A percentile compares a stretch with the other conserved stretches of the same genome.
Evolutionary conservation across 1,140 invertebrate genomes (phyloP).

Genomic region (Calosoma granatense): DNA sequence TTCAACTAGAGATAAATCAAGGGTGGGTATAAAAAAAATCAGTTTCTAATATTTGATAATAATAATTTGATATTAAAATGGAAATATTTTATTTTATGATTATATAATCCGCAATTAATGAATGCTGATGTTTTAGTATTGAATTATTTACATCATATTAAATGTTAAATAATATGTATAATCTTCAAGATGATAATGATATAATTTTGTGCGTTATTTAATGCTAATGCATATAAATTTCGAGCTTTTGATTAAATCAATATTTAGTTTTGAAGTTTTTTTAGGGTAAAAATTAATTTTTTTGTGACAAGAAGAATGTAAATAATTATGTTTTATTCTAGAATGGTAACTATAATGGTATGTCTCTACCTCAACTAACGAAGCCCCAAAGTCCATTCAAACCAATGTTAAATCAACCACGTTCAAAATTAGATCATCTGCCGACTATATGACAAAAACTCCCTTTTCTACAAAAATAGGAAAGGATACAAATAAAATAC

Average conservation of each 20-base stretch:
- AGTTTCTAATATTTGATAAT: too few relatives aligned
- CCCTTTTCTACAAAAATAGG: conserved; percentile 23
- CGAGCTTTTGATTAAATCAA: too few relatives aligned
- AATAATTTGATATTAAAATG: too few relatives aligned
- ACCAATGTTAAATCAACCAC: conserved; percentile 36
- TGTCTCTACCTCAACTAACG: conserved; percentile 50
- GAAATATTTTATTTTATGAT: too few relatives aligned
- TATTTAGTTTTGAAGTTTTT: too few relatives aligned
- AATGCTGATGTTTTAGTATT: too few relatives aligned
- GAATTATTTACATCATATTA: too few relatives aligned
- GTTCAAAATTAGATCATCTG: conserved; percentile 51
- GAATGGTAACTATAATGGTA: conserved; percentile 42
- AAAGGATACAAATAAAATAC: neutral
- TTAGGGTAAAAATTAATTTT: conserved; percentile 13
- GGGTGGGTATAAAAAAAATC: conserved; percentile 35
- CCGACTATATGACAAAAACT: conserved; percentile 55
- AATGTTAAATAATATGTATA: too few relatives aligned
- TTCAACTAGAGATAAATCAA: conserved; percentile 45
- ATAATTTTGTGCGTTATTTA: too few relatives aligned
- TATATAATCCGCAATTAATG: too few relatives aligned
- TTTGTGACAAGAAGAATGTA: conserved; percentile 11
- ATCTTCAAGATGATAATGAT: too few relatives aligned
- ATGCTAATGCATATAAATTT: too few relatives aligned
- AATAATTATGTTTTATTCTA: conserved; percentile 32
- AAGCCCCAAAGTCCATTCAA: conserved; percentile 39